These are phyloP conservation scores for Ianthella basta DNA, from an alignment of 37 sponge, comb jelly and placozoan species.

Conservation along the genomic window DNA sequence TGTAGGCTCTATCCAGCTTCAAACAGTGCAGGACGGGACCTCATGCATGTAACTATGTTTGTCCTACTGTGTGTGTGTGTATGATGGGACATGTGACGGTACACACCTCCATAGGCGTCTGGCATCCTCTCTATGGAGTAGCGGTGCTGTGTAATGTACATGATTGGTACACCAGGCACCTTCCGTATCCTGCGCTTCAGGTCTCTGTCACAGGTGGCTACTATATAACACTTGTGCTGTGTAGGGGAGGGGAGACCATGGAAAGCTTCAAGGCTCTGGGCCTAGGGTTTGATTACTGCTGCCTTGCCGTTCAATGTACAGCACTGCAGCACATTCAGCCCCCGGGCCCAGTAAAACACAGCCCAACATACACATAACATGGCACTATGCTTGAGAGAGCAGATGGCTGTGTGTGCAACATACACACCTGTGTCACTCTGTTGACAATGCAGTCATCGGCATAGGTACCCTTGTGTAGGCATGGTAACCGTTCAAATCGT, in stretches of 20 bases:
- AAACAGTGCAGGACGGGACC: too few relatives aligned
- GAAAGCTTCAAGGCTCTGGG: too few relatives aligned
- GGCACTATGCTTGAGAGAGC: not conserved
- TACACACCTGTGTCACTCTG: constrained; percentile 84
- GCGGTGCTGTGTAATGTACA: constrained; percentile 94
- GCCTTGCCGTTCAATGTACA: too few relatives aligned
- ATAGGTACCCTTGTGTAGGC: constrained; percentile 97
- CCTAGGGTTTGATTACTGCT: too few relatives aligned
- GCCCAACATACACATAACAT: not conserved
- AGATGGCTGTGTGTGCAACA: not conserved
- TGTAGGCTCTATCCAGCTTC: too few relatives aligned
- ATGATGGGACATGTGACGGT: too few relatives aligned
- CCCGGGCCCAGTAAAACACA: too few relatives aligned
- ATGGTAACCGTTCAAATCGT: constrained; percentile 93
- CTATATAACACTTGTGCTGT: constrained; percentile 97
- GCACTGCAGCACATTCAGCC: too few relatives aligned
- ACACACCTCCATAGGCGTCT: constrained; percentile 91
- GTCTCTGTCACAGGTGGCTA: constrained; percentile 98
- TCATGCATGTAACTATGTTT: too few relatives aligned
- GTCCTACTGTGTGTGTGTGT: too few relatives aligned
- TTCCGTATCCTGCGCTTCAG: constrained; percentile 94
- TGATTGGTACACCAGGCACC: constrained; percentile 98
- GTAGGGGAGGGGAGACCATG: not conserved
- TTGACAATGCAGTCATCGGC: constrained; percentile 98
- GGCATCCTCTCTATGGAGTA: constrained; percentile 98